These are phyloP conservation scores for Osedax fenrisi DNA, from an alignment of 2,888 invertebrate genomes.

Conservation along the genomic window DNA sequence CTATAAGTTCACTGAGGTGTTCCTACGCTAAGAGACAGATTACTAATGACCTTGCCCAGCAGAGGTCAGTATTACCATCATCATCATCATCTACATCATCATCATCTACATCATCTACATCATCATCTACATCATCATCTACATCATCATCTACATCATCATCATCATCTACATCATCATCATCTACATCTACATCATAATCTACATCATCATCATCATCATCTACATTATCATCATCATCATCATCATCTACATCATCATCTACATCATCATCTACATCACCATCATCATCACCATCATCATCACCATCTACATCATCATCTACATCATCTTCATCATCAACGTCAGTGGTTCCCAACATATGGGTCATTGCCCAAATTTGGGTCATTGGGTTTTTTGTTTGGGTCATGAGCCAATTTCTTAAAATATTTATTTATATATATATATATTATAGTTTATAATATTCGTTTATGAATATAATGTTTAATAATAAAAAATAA, in stretches of 20 bases:
- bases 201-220: constrained; percentile 27
- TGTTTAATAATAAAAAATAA: too few species aligned
- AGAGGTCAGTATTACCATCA: constrained; percentile 6
- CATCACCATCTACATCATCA: constrained; percentile 31
- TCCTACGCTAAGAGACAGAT: too few species aligned
- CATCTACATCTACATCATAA: constrained; percentile 10
- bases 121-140: constrained; percentile 31
- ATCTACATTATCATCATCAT: too few species aligned
- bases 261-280: constrained; percentile 32
- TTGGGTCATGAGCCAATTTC: too few species aligned
- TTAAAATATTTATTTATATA: background rate
- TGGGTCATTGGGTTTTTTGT: too few species aligned
- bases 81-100: constrained; percentile 28
- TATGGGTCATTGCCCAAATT: too few species aligned
- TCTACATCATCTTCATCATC: constrained; percentile 26
- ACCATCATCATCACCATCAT: constrained; percentile 29
- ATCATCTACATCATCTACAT: constrained; percentile 29
- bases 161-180: constrained; percentile 30
- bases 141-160: constrained; percentile 30
- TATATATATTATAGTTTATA: too few species aligned
- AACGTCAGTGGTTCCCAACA: too few species aligned
- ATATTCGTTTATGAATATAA: too few species aligned
- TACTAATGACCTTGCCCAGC: too few species aligned
- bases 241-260: constrained; percentile 30
- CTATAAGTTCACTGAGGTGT: too few species aligned